These are phyloP conservation scores for Danio choprae DNA, from an alignment of 2,797 vertebrate genomes.

Conservation along the genomic window DNA sequence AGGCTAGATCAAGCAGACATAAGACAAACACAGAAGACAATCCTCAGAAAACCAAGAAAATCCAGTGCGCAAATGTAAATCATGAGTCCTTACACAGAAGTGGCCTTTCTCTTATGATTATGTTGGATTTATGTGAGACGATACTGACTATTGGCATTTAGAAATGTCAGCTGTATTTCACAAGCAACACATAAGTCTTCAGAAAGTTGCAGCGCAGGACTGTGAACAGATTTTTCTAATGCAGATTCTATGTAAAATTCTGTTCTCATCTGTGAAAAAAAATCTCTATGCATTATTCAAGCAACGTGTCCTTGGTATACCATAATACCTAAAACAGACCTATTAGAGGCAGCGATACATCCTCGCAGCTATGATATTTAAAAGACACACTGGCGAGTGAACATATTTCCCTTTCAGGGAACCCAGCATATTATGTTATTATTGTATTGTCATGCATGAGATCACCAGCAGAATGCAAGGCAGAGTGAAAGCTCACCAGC, in stretches of 20 bases:
- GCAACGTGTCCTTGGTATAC: background rate
- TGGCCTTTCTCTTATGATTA: background rate
- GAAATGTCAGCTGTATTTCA: constrained; percentile 29
- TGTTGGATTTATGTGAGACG: constrained; percentile 9
- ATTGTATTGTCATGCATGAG: constrained; percentile 27
- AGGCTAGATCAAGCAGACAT: background rate
- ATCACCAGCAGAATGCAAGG: constrained; percentile 18
- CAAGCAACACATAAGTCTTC: constrained; percentile 4
- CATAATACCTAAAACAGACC: background rate
- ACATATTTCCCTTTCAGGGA: constrained; percentile 17
- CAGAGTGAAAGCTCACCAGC: constrained; percentile 18
- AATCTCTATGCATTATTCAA: background rate
- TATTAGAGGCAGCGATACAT: background rate
- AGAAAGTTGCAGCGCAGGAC: background rate
- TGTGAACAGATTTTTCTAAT: constrained; percentile 16
- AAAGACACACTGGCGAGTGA: constrained; percentile 15
- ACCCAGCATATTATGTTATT: constrained; percentile 39
- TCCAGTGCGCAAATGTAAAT: background rate
- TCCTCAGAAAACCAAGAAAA: background rate
- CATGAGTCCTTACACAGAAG: background rate
- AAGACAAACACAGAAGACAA: background rate
- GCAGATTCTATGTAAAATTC: constrained; percentile 2
- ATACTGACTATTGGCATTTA: constrained; percentile 10
- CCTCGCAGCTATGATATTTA: background rate
- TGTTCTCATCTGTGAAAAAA: background rate